Percentiles rank a stretch among this genome's conserved stretches.
Evolutionary conservation across 2,888 invertebrate species (phyloP).

Genomic region (Spisula subtruncata): DNA sequence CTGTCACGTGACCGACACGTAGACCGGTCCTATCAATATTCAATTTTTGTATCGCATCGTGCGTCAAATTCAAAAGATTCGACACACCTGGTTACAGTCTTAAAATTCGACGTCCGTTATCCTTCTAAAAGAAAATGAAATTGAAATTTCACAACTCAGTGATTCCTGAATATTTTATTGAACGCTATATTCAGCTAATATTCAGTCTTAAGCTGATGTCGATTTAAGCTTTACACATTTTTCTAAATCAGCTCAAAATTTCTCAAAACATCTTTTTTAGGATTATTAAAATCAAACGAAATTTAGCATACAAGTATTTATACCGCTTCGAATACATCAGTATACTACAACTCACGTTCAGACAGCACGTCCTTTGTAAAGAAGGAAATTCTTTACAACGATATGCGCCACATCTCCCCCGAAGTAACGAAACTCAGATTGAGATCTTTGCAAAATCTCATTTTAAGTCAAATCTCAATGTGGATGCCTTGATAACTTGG

Average conservation of each 20-base stretch:
- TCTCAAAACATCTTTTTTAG: neutral
- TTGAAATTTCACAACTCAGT: conserved; percentile 53
- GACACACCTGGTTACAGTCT: conserved; percentile 66
- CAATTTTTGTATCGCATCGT: conserved; percentile 55
- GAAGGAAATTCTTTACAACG: no score
- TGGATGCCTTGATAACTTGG: no score
- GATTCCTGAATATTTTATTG: conserved; percentile 49
- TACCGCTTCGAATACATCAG: no score
- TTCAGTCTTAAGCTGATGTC: neutral
- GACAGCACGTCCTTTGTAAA: no score
- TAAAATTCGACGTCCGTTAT: conserved; percentile 58
- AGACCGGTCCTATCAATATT: conserved; percentile 61
- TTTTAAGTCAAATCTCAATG: no score
- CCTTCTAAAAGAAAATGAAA: conserved; percentile 47
- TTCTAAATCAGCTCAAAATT: neutral
- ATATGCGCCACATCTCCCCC: no score
- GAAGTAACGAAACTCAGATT: no score
- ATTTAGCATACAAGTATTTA: no score
- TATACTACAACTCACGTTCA: no score
- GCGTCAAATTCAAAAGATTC: conserved; percentile 53
- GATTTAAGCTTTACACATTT: neutral
- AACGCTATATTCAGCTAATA: neutral
- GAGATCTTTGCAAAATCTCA: no score
- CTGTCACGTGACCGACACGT: conserved; percentile 56
- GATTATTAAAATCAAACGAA: neutral